Percentiles rank a stretch among this genome's conserved stretches.
These are phyloP conservation scores for Solea senegalensis DNA, from an alignment of 2,113 vertebrate genomes.

Conservation along the genomic window DNA sequence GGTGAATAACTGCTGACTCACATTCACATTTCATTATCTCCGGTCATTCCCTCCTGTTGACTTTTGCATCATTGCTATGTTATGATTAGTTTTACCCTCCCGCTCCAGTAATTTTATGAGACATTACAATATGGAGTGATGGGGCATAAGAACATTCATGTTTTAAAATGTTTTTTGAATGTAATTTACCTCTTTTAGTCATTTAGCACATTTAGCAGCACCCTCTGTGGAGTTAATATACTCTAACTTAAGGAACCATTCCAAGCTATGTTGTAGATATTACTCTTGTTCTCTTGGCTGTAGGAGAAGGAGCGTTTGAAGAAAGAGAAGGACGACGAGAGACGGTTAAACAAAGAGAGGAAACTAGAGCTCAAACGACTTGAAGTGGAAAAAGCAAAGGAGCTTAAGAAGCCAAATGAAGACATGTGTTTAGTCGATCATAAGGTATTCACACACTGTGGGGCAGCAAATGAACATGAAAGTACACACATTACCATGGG, in stretches of 20 bases:
- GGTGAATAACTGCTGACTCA: constrained; percentile 74
- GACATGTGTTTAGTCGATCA: constrained; percentile 97
- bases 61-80: background rate
- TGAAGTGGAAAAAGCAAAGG: constrained; percentile 93
- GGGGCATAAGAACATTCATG: too few relatives aligned
- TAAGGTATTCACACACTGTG: constrained; percentile 83
- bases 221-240: background rate
- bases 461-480: constrained; percentile 31
- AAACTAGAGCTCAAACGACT: constrained; percentile 90
- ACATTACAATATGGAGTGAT: too few relatives aligned
- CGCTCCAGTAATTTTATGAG: too few relatives aligned
- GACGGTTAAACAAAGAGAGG: constrained; percentile 93
- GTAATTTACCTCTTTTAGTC: background rate
- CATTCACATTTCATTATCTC: background rate
- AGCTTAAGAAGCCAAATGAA: constrained; percentile 95
- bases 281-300: constrained; percentile 36
- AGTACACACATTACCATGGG: constrained; percentile 18
- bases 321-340: constrained; percentile 94
- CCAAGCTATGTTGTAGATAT: background rate
- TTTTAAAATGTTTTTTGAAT: too few relatives aligned
- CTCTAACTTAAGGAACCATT: too few relatives aligned
- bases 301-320: constrained; percentile 93
- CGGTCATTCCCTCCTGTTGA: background rate
- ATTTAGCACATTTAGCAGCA: background rate
- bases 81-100: background rate